Base-by-base conservation (phyloP, 2,797 vertebrate genomes). In the Austrolebias charrua region DNA sequence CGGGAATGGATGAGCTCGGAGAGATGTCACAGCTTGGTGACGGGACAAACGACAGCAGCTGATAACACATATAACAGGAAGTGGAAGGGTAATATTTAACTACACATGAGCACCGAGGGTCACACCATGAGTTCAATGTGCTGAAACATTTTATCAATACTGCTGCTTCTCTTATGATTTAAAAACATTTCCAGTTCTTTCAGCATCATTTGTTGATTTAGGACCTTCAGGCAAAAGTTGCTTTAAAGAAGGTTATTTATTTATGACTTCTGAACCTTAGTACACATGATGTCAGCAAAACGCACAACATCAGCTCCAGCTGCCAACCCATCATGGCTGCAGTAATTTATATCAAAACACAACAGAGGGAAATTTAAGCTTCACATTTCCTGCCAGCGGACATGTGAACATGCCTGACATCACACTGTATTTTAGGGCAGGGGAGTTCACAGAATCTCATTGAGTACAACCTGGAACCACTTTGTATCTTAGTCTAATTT, bases 101-200 rank as follows among this genome's bases (percentile, higher is more conserved):
- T 24, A 24, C 24, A 24, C 24, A 24, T 1, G 24, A 3, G 24
- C 24, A 24, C 24, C 3, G 24, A 24, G 24, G 18, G 19, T 70
- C 48, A 68, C 50, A 49, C 45, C 72, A 63, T 15, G 16, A 57
- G 63, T 54, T 59, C 18, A 56, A 48, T 0, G 4, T 55, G 50
- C 33, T 15, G 45, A 55, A 59, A 52, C 56, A 18, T 53, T 35
- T 31, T 43, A 66, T 73, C 65, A 50, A 60, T 67, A 58, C 33
- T 35, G 40, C 35, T 24, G 18, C 55, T 44, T 49, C 2, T 6
- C 24, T 47, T 35, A 18, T 53, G 29, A 24, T 46, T 60, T 48
- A 40, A 11, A 40, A 40, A 40, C 38, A 40, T 40, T 13, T 40
- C 38, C 15, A 1, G 14, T 35, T 16, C n/a, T 18, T 42, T 19